Evolutionary conservation across 2,888 invertebrate genomes (phyloP).

Genomic region (Anoplius nigerrimus): DNA sequence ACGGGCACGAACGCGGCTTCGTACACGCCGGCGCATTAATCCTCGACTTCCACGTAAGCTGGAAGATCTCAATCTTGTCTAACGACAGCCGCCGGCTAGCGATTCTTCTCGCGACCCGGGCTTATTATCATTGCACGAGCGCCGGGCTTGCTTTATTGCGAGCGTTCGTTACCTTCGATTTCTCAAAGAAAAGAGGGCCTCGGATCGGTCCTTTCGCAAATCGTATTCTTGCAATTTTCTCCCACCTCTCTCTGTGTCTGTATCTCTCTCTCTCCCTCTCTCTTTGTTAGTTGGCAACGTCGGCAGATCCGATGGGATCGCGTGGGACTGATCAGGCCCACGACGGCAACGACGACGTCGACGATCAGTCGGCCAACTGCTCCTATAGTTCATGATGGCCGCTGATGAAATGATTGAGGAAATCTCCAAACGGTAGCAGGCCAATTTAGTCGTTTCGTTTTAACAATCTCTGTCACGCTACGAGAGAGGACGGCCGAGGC

Average conservation of each 20-base stretch:
- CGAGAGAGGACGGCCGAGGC: neutral
- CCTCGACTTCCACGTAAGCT: neutral
- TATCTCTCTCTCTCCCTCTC: neutral
- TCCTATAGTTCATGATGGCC: conserved; percentile 41
- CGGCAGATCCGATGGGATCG: conserved; percentile 53
- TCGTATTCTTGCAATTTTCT: conserved; percentile 23
- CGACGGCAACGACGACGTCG: conserved; percentile 32
- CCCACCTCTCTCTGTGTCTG: conserved; percentile 1
- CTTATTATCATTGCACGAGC: conserved; percentile 1
- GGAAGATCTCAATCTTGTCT: neutral
- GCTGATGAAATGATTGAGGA: conserved; percentile 68
- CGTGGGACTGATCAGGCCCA: conserved; percentile 58
- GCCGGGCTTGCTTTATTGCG: neutral
- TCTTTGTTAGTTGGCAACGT: conserved; percentile 14
- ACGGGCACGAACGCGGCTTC: too few relatives aligned
- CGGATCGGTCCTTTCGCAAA: neutral
- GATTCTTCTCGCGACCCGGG: neutral
- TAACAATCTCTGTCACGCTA: conserved; percentile 22
- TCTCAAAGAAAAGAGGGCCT: neutral
- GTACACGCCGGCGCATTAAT: too few relatives aligned
- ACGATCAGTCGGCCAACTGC: conserved; percentile 7
- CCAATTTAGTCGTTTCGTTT: conserved; percentile 53
- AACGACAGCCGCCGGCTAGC: conserved; percentile 2
- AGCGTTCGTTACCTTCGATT: neutral
- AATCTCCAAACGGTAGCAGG: conserved; percentile 59